Percentiles rank a stretch among this genome's conserved stretches.
Evolutionary conservation across 1,140 invertebrate genomes (phyloP).

Genomic region (Plodia interpunctella): DNA sequence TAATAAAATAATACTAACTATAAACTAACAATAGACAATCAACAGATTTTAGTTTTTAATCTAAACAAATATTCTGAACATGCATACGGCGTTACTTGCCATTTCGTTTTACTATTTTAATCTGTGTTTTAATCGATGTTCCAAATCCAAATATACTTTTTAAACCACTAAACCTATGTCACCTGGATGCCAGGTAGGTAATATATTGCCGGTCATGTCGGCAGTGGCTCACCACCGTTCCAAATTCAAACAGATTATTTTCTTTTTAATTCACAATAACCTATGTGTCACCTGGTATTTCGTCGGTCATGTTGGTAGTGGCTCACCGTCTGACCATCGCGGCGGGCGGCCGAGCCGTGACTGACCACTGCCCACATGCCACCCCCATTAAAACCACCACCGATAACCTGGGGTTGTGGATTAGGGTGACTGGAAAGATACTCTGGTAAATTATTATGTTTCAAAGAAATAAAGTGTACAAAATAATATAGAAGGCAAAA

Average conservation of each 20-base stretch:
- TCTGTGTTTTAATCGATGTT: too few relatives aligned
- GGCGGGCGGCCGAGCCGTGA: constrained; percentile 48
- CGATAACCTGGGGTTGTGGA: constrained; percentile 24
- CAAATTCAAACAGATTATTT: background rate
- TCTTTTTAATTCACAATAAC: background rate
- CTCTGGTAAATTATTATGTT: constrained; percentile 7
- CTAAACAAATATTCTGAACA: too few relatives aligned
- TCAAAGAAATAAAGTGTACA: background rate
- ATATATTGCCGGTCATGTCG: too few relatives aligned
- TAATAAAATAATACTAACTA: too few relatives aligned
- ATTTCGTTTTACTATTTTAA: too few relatives aligned
- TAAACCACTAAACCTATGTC: too few relatives aligned
- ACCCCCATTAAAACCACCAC: constrained; percentile 43
- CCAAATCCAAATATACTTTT: too few relatives aligned
- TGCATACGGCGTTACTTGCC: too few relatives aligned
- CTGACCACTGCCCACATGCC: constrained; percentile 64
- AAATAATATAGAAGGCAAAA: too few relatives aligned
- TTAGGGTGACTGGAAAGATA: constrained; percentile 30
- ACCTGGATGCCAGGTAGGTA: too few relatives aligned
- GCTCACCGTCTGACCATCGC: constrained; percentile 28
- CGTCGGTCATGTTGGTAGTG: constrained; percentile 52
- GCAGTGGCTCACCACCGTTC: background rate
- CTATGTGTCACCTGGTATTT: constrained; percentile 57
- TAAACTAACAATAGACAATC: too few relatives aligned
- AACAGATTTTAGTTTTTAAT: too few relatives aligned